Percentiles rank a stretch among this genome's conserved stretches.
Evolutionary conservation across 1,140 invertebrate genomes (phyloP).

Genomic region (Bactericera cockerelli): DNA sequence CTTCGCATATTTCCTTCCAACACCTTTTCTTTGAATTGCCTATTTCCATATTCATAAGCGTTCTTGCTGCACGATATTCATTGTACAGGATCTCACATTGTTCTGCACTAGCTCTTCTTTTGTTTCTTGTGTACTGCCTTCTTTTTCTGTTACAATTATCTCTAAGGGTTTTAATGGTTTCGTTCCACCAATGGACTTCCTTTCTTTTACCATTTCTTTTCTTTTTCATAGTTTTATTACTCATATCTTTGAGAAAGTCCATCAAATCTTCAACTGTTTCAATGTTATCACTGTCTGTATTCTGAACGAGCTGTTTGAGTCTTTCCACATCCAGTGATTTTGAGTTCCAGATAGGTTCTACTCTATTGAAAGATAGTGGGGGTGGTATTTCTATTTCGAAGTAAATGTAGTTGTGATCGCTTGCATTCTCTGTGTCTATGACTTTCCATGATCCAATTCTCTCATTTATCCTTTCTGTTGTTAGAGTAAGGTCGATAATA

Average conservation of each 20-base stretch:
- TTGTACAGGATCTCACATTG: too few relatives aligned
- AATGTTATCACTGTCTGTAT: not conserved
- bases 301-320: not conserved
- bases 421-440: not conserved
- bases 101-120: too few relatives aligned
- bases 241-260: not conserved
- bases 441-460: not conserved
- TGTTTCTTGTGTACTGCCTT: not conserved
- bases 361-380: not conserved
- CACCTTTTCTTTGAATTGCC: too few relatives aligned
- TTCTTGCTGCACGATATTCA: too few relatives aligned
- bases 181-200: conserved; percentile 3
- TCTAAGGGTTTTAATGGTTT: not conserved
- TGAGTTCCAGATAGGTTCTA: not conserved
- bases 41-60: too few relatives aligned
- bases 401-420: not conserved
- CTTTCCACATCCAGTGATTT: not conserved
- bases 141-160: not conserved
- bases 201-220: not conserved
- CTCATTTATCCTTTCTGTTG: not conserved
- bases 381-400: not conserved
- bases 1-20: too few relatives aligned
- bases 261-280: not conserved
- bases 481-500: not conserved
- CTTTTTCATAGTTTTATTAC: not conserved